Conservation (phyloP, 2,113 vertebrate species). For the Larimichthys crocea region DNA sequence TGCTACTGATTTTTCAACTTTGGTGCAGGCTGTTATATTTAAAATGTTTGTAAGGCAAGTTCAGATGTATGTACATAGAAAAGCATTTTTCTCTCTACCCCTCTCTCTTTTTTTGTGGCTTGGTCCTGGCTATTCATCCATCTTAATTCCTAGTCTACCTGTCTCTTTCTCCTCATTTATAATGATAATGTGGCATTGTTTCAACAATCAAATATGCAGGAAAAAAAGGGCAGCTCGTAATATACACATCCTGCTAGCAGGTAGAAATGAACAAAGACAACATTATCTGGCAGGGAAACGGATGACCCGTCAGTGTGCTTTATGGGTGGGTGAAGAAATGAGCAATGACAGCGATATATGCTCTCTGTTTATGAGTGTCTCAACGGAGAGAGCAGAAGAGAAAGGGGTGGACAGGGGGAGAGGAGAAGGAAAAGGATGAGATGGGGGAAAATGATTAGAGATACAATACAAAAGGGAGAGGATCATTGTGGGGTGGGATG, state of each 20-base stretch:
- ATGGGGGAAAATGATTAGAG: conserved; percentile 26
- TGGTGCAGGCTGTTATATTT: background rate
- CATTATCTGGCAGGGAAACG: conserved; percentile 59
- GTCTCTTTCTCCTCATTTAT: conserved; percentile 32
- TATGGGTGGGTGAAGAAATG: conserved; percentile 60
- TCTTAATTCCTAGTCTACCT: conserved; percentile 2
- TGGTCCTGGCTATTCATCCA: conserved; percentile 10
- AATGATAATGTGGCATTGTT: conserved; percentile 25
- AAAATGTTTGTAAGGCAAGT: background rate
- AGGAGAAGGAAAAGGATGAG: conserved; percentile 8
- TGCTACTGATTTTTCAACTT: background rate
- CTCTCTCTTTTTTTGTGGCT: background rate
- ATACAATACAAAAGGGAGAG: conserved; percentile 35
- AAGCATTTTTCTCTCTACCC: background rate
- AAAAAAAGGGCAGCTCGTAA: conserved; percentile 25
- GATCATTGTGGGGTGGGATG: background rate
- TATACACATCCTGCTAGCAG: conserved; percentile 47
- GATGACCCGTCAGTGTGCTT: conserved; percentile 55
- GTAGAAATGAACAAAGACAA: conserved; percentile 68
- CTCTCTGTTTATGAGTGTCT: conserved; percentile 61
- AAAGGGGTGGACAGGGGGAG: conserved; percentile 15
- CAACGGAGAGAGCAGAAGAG: conserved; percentile 16
- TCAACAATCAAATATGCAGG: conserved; percentile 17
- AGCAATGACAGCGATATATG: conserved; percentile 63
- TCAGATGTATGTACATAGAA: background rate